Evolutionary conservation across 2,888 invertebrate species (phyloP).

Genomic region (Troides helena): DNA sequence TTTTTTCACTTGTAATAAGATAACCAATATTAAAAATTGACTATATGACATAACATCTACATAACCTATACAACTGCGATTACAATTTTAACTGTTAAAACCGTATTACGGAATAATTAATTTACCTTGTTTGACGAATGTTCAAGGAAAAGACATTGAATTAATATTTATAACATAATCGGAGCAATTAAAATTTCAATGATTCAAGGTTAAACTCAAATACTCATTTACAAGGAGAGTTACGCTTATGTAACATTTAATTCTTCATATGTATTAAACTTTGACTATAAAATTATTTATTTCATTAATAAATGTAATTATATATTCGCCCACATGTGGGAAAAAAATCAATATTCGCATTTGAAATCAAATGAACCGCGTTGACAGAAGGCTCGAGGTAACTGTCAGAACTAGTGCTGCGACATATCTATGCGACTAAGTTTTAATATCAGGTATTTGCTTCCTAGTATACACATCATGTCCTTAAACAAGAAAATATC

Average conservation of each 20-base stretch:
- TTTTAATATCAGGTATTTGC: no score
- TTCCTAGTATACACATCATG: no score
- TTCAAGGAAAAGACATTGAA: not conserved
- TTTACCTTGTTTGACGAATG: not conserved
- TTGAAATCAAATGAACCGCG: slow-evolving; percentile 29
- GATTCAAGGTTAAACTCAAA: slow-evolving; percentile 22
- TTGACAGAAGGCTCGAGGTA: slow-evolving; percentile 10
- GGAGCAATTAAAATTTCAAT: slow-evolving; percentile 6
- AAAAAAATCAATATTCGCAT: slow-evolving; percentile 8
- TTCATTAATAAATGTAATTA: not conserved
- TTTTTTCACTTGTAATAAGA: not conserved
- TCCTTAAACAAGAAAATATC: no score
- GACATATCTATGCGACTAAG: no score
- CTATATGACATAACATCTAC: slow-evolving; percentile 1
- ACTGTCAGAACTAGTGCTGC: no score
- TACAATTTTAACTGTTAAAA: not conserved
- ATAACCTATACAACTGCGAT: slow-evolving; percentile 2
- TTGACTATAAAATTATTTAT: not conserved
- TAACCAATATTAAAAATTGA: not conserved
- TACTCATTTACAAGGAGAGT: not conserved
- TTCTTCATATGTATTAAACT: not conserved
- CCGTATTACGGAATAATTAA: not conserved
- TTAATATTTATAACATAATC: not conserved
- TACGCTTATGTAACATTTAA: slow-evolving; percentile 2
- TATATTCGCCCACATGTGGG: not conserved